Percentiles rank a stretch among this genome's conserved stretches.
Evolutionary conservation across 2,797 vertebrate genomes (phyloP).

Genomic region (Fringilla coelebs): DNA sequence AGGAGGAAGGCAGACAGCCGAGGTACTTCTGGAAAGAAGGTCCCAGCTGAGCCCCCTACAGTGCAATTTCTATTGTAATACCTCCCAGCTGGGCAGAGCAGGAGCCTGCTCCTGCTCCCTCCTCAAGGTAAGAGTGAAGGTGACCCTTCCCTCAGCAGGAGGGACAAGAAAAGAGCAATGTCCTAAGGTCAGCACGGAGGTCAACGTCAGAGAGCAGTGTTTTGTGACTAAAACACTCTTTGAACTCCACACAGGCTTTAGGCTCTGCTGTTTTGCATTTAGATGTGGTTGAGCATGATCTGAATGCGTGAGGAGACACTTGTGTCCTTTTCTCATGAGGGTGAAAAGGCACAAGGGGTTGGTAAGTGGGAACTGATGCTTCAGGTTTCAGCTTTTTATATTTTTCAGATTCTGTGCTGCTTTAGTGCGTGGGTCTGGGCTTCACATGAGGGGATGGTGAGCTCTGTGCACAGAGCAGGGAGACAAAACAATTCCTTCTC

Average conservation of each 20-base stretch:
- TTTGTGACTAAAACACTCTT: not conserved
- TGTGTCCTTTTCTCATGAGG: not conserved
- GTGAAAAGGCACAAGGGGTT: not conserved
- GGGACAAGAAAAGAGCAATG: not conserved
- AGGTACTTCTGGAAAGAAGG: not conserved
- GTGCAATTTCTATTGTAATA: accelerated
- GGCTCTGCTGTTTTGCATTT: not conserved
- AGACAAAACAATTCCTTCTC: not conserved
- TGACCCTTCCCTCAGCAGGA: not conserved
- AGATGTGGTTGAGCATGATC: accelerated
- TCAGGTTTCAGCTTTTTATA: not conserved
- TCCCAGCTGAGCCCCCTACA: accelerated
- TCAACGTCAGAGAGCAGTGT: not conserved
- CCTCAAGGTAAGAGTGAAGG: not conserved
- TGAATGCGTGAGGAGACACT: not conserved
- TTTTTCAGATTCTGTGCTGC: not conserved
- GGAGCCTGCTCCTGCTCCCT: not conserved
- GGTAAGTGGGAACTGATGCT: not conserved
- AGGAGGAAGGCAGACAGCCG: not conserved
- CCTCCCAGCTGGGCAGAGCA: not conserved
- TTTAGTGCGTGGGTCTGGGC: not conserved
- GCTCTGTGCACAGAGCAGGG: not conserved
- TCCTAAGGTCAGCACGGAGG: not conserved
- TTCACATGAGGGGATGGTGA: not conserved
- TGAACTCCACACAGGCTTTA: not conserved